These are phyloP conservation scores for Channa maculata DNA, from an alignment of 2,113 vertebrate genomes.

Conservation along the genomic window DNA sequence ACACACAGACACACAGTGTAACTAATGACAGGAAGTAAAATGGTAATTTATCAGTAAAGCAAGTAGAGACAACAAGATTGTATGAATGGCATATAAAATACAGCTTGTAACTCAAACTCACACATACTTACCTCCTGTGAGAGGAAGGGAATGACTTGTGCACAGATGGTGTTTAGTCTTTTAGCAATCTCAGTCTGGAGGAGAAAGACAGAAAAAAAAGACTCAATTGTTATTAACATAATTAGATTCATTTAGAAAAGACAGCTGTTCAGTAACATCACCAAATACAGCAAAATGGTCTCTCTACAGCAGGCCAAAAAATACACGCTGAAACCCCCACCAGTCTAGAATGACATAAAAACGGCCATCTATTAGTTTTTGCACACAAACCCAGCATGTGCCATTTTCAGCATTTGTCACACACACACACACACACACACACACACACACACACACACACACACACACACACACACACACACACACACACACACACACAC, in stretches of 20 bases:
- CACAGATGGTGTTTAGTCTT: constrained; percentile 98
- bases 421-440: constrained; percentile 13
- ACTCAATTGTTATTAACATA: constrained; percentile 71
- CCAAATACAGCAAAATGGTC: constrained; percentile 34
- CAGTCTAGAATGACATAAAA: constrained; percentile 14
- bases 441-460: no score
- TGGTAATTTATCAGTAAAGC: constrained; percentile 14
- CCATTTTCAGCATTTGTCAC: constrained; percentile 28
- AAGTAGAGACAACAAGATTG: constrained; percentile 8
- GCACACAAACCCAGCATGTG: constrained; percentile 29
- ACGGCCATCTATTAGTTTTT: constrained; percentile 4
- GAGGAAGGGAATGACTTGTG: constrained; percentile 99
- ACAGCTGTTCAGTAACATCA: constrained; percentile 71
- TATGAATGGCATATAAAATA: constrained; percentile 22
- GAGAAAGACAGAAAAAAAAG: constrained; percentile 63
- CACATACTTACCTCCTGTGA: constrained; percentile 93
- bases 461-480: neutral
- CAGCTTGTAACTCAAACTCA: constrained; percentile 59
- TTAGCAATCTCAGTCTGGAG: constrained; percentile 96
- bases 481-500: constrained; percentile 7
- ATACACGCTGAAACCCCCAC: neutral
- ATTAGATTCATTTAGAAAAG: constrained; percentile 72
- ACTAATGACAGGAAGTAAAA: neutral
- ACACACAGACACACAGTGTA: constrained; percentile 24
- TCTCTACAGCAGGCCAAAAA: neutral